phyloP scores from a whole-genome alignment of 92 coral and sea anemone genomes.

The Palythoa heliodiscus region DNA sequence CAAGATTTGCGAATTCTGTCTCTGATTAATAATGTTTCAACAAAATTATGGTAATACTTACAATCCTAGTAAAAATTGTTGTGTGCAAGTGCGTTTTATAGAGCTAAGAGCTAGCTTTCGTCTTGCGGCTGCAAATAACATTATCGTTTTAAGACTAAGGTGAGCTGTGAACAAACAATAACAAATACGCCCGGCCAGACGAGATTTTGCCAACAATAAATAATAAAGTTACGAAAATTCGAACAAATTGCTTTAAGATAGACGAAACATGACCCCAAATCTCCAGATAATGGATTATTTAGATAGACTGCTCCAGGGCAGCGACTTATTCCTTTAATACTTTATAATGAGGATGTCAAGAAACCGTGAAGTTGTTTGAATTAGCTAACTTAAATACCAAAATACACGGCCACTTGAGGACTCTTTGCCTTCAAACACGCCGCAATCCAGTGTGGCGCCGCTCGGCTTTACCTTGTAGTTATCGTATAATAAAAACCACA shows the following conservation, averaged over 20 bases:
- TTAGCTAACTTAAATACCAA: slow-evolving; percentile 40
- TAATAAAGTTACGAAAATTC: not conserved
- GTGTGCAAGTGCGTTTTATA: not conserved
- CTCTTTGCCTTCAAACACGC: slow-evolving; percentile 42
- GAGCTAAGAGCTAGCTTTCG: not conserved
- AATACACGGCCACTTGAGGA: slow-evolving; percentile 40
- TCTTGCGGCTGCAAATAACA: not conserved
- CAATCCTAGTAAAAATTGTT: not conserved
- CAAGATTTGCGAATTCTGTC: not conserved
- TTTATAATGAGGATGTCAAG: slow-evolving; percentile 42
- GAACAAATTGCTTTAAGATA: not conserved
- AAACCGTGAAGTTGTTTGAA: slow-evolving; percentile 40
- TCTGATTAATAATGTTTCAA: slow-evolving; percentile 9
- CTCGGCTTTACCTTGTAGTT: slow-evolving; percentile 20
- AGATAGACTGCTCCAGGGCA: slow-evolving; percentile 26
- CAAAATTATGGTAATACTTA: slow-evolving; percentile 10
- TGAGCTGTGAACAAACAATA: not conserved
- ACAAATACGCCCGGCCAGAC: not conserved
- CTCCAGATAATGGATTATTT: not conserved
- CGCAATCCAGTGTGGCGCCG: slow-evolving; percentile 37
- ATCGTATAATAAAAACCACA: slow-evolving; percentile 29
- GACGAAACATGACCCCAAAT: not conserved
- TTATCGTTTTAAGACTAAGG: not conserved
- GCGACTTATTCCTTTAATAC: slow-evolving; percentile 16
- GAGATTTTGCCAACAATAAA: not conserved